Evolutionary conservation across 2,113 vertebrate species (phyloP), one percentile per base, ranked within the genome.

Genomic region (Malurus cyaneus): DNA sequence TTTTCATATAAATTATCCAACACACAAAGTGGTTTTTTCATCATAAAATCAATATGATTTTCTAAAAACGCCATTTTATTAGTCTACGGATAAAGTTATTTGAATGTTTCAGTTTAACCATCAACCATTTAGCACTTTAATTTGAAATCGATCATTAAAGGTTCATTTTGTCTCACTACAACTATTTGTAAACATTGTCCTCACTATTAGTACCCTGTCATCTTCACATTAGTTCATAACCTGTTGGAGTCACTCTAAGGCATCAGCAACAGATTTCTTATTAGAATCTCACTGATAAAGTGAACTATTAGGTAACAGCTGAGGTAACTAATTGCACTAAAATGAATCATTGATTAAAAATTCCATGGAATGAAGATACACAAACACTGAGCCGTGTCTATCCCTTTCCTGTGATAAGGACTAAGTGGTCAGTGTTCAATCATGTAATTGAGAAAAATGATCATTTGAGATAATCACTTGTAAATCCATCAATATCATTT

Each of bases 11-110:
- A 96, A 92, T 91, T 93, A 36, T 49, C 50, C 25, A 92, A 78
- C 57, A 88, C 78, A 78, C 92, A 92, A 95, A 94, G 62, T 59
- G 74, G 49, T 23, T 71, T 96, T 92, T 95, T 86, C 64, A 95
- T 88, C 59, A 80, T 34, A 92, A 97, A 97, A 96, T 91, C 86
- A 94, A 93, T 95, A 54, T 10, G 1, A 80, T 96, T 94, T 90
- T 93, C 44, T 94, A 87, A 94, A 95, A 96, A 89, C 78, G 96
- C 76, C 49, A 53, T 87, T 94, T 92, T 89, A 83, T 84, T 95
- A 91, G 78, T 94, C 52, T 79, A 73, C 31, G 49, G 65, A 62
- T 14, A 91, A 61, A 66, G 74, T 62, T 84, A 50, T 79, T 92
- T 60, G 44, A 86, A 89, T 93, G 77, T 92, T 95, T 96, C 66